Evolutionary conservation across 1,140 invertebrate species (phyloP).

Genomic region (Campoletis sonorensis): DNA sequence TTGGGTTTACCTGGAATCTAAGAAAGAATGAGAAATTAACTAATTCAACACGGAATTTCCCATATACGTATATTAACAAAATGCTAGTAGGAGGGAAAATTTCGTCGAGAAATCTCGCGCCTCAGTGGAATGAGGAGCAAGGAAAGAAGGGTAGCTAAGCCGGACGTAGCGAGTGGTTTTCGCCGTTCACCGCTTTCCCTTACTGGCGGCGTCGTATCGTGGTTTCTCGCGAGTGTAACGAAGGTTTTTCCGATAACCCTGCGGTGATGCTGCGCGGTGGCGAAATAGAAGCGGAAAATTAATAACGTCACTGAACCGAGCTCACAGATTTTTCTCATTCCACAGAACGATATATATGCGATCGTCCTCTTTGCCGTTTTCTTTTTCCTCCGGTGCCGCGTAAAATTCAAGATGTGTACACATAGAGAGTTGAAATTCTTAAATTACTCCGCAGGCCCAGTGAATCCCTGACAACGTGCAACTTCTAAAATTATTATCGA

Average conservation of each 20-base stretch:
- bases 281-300: constrained; percentile 46
- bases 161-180: constrained; percentile 11
- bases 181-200: not conserved
- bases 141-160: not conserved
- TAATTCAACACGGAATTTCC: not conserved
- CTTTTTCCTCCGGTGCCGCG: not conserved
- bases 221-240: constrained; percentile 8
- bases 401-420: too few species aligned
- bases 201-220: not conserved
- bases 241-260: constrained; percentile 44
- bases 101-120: constrained; percentile 28
- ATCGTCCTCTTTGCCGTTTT: constrained; percentile 5
- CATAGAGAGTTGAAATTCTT: too few species aligned
- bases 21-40: not conserved
- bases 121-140: constrained; percentile 8
- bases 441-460: too few species aligned
- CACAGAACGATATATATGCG: not conserved
- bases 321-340: constrained; percentile 8
- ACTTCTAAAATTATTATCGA: too few species aligned
- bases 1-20: not conserved
- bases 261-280: constrained; percentile 11
- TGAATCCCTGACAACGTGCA: too few species aligned
- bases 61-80: not conserved
- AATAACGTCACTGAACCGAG: constrained; percentile 37
- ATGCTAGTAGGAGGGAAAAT: constrained; percentile 23